Base-by-base conservation (phyloP, 2,797 vertebrate species). In the Sebastes cheni region DNA sequence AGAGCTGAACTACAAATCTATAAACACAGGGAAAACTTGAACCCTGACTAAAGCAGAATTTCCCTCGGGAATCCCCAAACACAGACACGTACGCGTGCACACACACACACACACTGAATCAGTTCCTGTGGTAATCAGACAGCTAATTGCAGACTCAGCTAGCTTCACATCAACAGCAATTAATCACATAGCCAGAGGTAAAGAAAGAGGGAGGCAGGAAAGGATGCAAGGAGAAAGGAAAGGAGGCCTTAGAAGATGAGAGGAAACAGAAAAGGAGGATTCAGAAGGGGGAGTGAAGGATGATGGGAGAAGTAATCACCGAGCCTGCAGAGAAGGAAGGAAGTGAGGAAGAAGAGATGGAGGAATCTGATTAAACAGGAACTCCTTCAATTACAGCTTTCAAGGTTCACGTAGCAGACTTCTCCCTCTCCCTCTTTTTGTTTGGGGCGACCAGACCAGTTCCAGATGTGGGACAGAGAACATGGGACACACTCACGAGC, bases 301-400 rank as follows among this genome's bases (percentile, higher is more conserved):
- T 72, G 82, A 80, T 61, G 72, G 83, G 58, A 72, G 75, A 64
- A 11, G 75, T 84, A 92, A 92, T 91, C 83, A 91, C 34, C 52
- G 4, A 72, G 66, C 80, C 86, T 72, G 85, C 60, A 77, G 88
- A 88, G 73, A 42, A 80, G 82, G 79, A 87, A 85, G 83, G 70
- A 88, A 67, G 77, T 5, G 10, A 74, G 73, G 77, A 77, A 76
- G 71, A 64, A 32, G 72, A 72, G 76, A 83, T 72, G 67, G 82
- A 86, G 85, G 66, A 54, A 91, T 86, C 82, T 90, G 89, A 91
- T 93, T 92, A 89, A 88, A 90, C 87, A 92, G 91, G 92, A 93
- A 90, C 86, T 88, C 72, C 87, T 86, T 90, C 86, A 91, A 91
- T 92, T 92, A 87, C 73, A 72, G 79, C 86, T 79, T 84, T 90